Percentiles rank a stretch among this genome's conserved stretches.
phyloP scores from a whole-genome alignment of 2,113 vertebrate species.

The Cisticola juncidis region DNA sequence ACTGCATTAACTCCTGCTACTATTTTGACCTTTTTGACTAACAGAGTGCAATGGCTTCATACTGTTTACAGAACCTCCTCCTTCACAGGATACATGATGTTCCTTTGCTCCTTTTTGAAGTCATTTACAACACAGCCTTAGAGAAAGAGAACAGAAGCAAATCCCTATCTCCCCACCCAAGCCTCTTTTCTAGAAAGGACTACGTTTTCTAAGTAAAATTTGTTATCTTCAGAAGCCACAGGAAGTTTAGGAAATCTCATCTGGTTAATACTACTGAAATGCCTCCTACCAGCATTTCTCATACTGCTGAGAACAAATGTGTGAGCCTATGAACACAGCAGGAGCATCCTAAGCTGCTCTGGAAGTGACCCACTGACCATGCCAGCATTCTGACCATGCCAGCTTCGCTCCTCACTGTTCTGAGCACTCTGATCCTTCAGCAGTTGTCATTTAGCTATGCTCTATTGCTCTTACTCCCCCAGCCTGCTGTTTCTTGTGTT shows the following conservation, averaged over 20 bases:
- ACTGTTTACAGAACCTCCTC: neutral
- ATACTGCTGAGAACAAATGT: neutral
- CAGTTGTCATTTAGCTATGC: neutral
- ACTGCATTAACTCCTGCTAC: neutral
- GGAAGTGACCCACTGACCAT: accelerated
- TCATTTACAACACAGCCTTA: neutral
- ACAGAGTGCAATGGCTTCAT: neutral
- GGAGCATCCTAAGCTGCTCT: neutral
- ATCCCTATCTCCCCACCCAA: neutral
- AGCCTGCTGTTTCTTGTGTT: neutral
- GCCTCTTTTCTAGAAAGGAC: neutral
- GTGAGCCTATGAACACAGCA: neutral
- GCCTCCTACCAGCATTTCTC: neutral
- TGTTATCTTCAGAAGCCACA: neutral
- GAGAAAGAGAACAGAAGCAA: neutral
- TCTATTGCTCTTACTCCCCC: neutral
- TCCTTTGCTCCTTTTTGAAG: neutral
- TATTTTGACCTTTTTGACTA: neutral
- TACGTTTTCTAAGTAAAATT: neutral
- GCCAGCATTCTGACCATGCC: neutral
- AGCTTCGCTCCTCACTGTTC: neutral
- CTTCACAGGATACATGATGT: neutral
- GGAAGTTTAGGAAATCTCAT: neutral
- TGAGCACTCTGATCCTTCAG: neutral
- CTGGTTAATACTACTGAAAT: neutral